Evolutionary conservation across 2,113 vertebrate genomes (phyloP).

Genomic region (Odocoileus hemionus): DNA sequence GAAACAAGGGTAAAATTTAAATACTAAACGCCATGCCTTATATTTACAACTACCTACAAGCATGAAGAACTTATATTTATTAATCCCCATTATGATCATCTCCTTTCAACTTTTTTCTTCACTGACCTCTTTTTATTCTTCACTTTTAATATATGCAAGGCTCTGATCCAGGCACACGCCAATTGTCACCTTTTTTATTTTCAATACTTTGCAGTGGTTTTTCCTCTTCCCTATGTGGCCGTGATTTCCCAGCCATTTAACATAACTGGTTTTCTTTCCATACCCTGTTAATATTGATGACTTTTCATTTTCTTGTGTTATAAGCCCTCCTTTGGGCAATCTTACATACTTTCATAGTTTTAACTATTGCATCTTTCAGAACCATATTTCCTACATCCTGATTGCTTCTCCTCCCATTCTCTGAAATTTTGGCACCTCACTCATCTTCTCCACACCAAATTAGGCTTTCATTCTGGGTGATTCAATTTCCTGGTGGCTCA

Average conservation of each 20-base stretch:
- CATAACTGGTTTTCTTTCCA: neutral
- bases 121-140: neutral
- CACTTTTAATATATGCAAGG: neutral
- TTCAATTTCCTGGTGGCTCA: neutral
- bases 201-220: neutral
- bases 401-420: neutral
- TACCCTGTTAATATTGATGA: neutral
- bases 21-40: neutral
- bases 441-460: neutral
- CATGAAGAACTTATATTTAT: neutral
- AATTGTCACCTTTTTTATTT: neutral
- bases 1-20: neutral
- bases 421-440: neutral
- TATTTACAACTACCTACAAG: neutral
- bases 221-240: neutral
- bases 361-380: neutral
- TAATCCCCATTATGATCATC: neutral
- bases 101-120: neutral
- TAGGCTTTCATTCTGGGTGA: neutral
- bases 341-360: neutral
- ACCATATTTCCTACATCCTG: neutral
- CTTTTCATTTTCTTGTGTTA: neutral
- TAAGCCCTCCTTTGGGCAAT: neutral
- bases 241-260: neutral
- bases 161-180: neutral